A percentile compares a stretch with the other conserved stretches of the same genome.
These are phyloP conservation scores for Bemisia tabaci DNA, from an alignment of 1,140 invertebrate species.

Conservation along the genomic window DNA sequence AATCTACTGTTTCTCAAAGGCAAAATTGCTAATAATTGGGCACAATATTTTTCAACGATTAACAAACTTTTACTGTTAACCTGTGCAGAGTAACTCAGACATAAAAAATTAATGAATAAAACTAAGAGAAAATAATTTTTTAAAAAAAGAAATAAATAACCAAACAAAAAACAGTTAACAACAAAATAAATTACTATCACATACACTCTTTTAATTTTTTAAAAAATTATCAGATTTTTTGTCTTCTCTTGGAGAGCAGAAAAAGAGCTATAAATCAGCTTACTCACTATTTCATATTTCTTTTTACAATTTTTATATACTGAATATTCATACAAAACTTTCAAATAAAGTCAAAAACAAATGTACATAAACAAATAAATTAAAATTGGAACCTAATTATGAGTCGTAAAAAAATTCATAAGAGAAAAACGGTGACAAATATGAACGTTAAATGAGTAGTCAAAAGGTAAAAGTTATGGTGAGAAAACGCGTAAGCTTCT, in stretches of 20 bases:
- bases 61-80: no score
- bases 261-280: no score
- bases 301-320: not conserved
- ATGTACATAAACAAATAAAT: not conserved
- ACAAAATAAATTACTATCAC: not conserved
- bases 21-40: no score
- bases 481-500: conserved; percentile 68
- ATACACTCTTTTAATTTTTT: not conserved
- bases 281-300: no score
- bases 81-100: no score
- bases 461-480: conserved; percentile 31
- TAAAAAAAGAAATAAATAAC: not conserved
- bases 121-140: no score
- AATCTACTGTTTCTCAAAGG: no score
- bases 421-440: not conserved
- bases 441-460: not conserved
- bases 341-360: not conserved
- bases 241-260: no score
- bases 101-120: no score
- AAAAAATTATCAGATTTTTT: no score
- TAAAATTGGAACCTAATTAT: not conserved
- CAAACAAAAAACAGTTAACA: not conserved
- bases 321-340: not conserved
- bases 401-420: not conserved
- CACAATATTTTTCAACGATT: no score